Evolutionary conservation across 1,140 invertebrate genomes (phyloP), one percentile per base, ranked within the genome.

Genomic region (Alviniconcha marisindica): DNA sequence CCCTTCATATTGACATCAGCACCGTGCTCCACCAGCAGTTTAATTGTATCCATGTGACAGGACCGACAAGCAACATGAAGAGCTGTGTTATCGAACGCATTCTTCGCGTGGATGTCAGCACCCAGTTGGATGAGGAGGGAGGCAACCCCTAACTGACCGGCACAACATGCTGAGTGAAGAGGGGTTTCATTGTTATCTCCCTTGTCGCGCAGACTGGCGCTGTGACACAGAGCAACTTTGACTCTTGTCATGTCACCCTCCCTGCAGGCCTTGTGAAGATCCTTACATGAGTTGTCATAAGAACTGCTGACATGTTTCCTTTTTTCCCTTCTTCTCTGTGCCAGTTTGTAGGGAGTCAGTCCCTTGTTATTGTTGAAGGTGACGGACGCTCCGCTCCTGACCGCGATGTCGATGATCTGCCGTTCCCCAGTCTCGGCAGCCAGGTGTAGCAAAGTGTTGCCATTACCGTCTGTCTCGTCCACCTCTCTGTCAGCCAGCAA

Each of bases 401-500:
- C 69, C 14, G 36, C 36, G 0, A 40, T 2, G 18, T 5, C 40
- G 69, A 76, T 38, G 73, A 33, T n/a, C 28, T 76, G 42, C 10
- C 12, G 21, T 3, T 76, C 44, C n/a, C 42, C 44, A 2, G 21
- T 33, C 3, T 24, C 28, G 18, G 73, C 42, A 10, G 73, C 73
- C 2, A 76, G 2, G 73, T 76, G 73, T 24, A 76, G 73, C 21
- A 76, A 2, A 2, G 73, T 76, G 40, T 76, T 76, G 73, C 40
- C 42, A 1, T 44, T 18, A 28, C 21, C 4, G 31, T 76, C 73
- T 24, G 24, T 76, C 73, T 76, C 73, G 73, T 76, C 73, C 73
- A 18, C 28, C 42, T 76, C 73, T 21, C 38, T 76, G 44, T 76
- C 73, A 7, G 73, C 40, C 42, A 76, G 73, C 40, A 76, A n/a